Percentiles rank a stretch among this genome's conserved stretches.
These are phyloP conservation scores for Peromyscus melanophrys DNA, from an alignment of 2,797 vertebrate genomes.

Conservation along the genomic window DNA sequence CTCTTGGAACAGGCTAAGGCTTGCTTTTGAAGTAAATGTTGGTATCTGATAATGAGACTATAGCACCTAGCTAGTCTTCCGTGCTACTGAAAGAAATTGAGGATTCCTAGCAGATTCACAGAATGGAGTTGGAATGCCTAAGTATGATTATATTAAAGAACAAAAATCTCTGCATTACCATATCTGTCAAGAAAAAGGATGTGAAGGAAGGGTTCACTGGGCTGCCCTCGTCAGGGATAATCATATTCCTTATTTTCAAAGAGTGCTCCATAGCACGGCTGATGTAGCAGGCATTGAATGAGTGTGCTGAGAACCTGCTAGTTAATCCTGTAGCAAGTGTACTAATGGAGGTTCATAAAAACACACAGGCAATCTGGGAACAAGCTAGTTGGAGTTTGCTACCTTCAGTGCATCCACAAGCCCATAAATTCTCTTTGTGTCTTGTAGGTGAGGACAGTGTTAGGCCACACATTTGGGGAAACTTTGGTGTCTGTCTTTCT, in stretches of 20 bases:
- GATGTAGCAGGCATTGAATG: conserved; percentile 66
- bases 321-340: conserved; percentile 29
- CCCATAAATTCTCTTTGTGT: not conserved
- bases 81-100: conserved; percentile 32
- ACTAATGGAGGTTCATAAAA: not conserved
- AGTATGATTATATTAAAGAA: conserved; percentile 45
- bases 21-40: conserved; percentile 19
- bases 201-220: conserved; percentile 39
- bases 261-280: conserved; percentile 61
- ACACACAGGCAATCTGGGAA: not conserved
- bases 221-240: conserved; percentile 65
- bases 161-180: conserved; percentile 16
- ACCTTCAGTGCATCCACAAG: not conserved
- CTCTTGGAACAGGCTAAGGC: not conserved
- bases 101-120: conserved; percentile 6
- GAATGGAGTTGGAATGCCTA: conserved; percentile 63
- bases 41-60: not conserved
- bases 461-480: not conserved
- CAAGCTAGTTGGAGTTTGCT: not conserved
- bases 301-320: conserved; percentile 42
- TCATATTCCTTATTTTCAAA: conserved; percentile 75
- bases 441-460: not conserved
- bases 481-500: not conserved
- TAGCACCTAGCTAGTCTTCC: not conserved
- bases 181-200: conserved; percentile 72